Evolutionary conservation across 2,888 invertebrate genomes (phyloP), one percentile per base, ranked within the genome.

Genomic region (Desoria tigrina): DNA sequence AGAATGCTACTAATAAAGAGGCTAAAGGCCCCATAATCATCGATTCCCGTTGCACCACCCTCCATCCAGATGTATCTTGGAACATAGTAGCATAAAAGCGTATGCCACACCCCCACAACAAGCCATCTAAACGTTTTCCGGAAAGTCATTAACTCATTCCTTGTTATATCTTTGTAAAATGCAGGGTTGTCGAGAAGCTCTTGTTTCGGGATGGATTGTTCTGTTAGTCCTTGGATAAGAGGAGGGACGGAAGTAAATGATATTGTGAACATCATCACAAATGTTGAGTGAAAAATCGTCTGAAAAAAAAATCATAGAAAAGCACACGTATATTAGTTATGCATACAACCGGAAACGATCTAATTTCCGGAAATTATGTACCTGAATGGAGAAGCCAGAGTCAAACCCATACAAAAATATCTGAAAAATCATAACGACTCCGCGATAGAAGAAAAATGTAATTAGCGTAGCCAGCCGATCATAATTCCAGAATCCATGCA

Each of bases 371-470:
- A 9, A 24, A 3, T 18, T 32, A 26, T 64, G 63, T 73, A 79
- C 79, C 79, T 82, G 82, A 62, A 81, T 80, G 39, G 83, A 83
- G 70, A 80, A 83, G 2, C 78, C 78, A 42, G 78, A 79, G 75
- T 78, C 80, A 74, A 81, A 79, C 53, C 79, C 80, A 78, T 79
- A 85, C 60, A 82, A 81, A 4, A 86, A 71, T 73, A 85, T 84
- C 11, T 84, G 83, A 9, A 83, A 83, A 53, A 90, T 88, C 77
- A 91, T 88, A 24, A 99, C 95, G 66, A 99, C 86, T 51, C 98
- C 98, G 61, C 97, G 87, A 81, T 99, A 98, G 78, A 99, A 97
- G 66, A 99, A 96, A 82, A 99, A 99, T 80, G 98, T 95, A 75
- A 93, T 92, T n/a, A 99, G 85, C 2, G 95, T 90, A 16, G 98